A percentile compares a stretch with the other conserved stretches of the same genome.
Conservation (phyloP, 1,140 invertebrate species). For the Sycophaga agraensis region DNA sequence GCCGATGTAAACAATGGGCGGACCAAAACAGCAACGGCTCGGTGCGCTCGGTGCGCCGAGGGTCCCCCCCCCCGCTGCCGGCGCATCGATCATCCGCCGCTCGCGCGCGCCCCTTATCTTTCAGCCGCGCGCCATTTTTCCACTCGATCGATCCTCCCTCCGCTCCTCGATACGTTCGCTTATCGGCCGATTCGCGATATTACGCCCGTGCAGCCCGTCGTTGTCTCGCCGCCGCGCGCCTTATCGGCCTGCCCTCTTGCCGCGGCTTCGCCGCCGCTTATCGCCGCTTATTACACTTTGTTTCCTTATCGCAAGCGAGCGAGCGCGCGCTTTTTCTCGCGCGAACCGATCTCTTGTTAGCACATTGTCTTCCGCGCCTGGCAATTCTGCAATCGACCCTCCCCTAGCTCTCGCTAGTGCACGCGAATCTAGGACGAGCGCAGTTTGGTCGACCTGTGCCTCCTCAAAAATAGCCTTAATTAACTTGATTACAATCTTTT, state of each 20-base stretch:
- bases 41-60: no score
- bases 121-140: not conserved
- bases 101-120: conserved; percentile 2
- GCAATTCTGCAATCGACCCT: no score
- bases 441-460: no score
- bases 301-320: conserved; percentile 31
- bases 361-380: no score
- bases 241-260: conserved; percentile 22
- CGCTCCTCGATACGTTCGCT: conserved; percentile 13
- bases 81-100: not conserved
- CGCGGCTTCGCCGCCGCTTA: conserved; percentile 15
- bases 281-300: conserved; percentile 18
- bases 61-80: not conserved
- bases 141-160: conserved; percentile 3
- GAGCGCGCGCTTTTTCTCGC: conserved; percentile 9
- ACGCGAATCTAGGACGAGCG: no score
- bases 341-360: no score
- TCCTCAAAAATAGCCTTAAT: no score
- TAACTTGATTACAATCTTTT: no score
- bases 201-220: conserved; percentile 1
- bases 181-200: conserved; percentile 17
- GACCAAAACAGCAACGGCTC: no score
- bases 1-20: no score
- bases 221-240: not conserved
- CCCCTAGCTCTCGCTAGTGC: no score